Conservation (phyloP, 2,888 invertebrate genomes). For the Rhogogaster chlorosoma region DNA sequence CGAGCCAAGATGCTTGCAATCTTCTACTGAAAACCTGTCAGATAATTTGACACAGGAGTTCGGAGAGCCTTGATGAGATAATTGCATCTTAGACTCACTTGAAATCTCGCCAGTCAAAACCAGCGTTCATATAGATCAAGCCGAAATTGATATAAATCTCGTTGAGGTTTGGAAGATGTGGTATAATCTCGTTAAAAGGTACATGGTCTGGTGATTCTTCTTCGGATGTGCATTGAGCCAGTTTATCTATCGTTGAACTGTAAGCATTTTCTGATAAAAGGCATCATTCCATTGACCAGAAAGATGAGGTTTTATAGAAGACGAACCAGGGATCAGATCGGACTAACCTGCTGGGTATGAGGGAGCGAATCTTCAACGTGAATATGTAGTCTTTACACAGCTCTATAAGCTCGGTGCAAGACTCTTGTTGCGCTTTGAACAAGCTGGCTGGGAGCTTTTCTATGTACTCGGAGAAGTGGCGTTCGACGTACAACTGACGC, state of each 20-base stretch:
- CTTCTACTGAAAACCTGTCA: constrained; percentile 79
- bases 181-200: constrained; percentile 80
- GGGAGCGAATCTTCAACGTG: constrained; percentile 64
- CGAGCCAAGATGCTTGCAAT: constrained; percentile 81
- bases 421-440: constrained; percentile 62
- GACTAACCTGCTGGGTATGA: constrained; percentile 67
- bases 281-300: not conserved
- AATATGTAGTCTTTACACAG: constrained; percentile 64
- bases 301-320: not conserved
- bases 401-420: constrained; percentile 63
- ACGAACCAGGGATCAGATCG: not conserved
- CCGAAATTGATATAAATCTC: constrained; percentile 79
- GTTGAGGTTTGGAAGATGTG: constrained; percentile 79
- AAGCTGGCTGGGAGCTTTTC: constrained; percentile 67
- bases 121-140: constrained; percentile 79
- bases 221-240: constrained; percentile 69
- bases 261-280: constrained; percentile 25
- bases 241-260: constrained; percentile 20
- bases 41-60: not conserved
- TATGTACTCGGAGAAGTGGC: constrained; percentile 72
- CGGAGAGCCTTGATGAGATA: not conserved
- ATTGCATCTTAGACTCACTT: constrained; percentile 70
- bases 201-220: constrained; percentile 80
- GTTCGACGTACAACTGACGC: constrained; percentile 73
- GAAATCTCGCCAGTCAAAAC: constrained; percentile 82